Evolutionary conservation across 1,140 invertebrate genomes (phyloP).

Genomic region (Lutraria rhynchaena): DNA sequence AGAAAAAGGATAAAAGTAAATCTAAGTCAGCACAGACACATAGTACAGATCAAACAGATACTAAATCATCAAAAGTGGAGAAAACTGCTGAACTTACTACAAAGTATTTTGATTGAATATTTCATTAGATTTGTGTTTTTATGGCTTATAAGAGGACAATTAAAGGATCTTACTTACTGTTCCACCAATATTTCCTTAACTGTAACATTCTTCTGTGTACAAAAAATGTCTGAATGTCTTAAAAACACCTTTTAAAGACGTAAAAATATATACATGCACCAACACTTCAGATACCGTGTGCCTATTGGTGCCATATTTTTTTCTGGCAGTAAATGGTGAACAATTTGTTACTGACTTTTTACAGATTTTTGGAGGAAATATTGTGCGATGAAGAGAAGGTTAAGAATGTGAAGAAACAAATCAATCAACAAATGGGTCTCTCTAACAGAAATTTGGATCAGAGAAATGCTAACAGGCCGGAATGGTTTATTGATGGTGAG

Average conservation of each 20-base stretch:
- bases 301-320: too few species aligned
- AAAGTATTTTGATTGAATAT: neutral
- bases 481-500: too few species aligned
- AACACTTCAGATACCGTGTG: too few species aligned
- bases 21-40: neutral
- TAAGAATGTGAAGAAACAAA: neutral
- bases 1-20: conserved; percentile 11
- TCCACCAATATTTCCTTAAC: too few species aligned
- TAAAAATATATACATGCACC: too few species aligned
- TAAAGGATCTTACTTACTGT: too few species aligned
- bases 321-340: too few species aligned
- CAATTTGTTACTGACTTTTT: neutral
- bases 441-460: neutral
- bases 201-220: too few species aligned
- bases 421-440: conserved; percentile 16
- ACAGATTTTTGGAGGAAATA: conserved; percentile 23
- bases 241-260: too few species aligned
- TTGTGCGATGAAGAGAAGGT: conserved; percentile 13
- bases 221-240: too few species aligned
- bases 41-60: neutral
- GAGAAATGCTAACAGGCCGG: neutral
- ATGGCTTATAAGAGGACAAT: too few species aligned
- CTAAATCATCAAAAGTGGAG: neutral
- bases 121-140: too few species aligned
- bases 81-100: conserved; percentile 10